Evolutionary conservation across 2,888 invertebrate genomes (phyloP).

Genomic region (Agrochola macilenta): DNA sequence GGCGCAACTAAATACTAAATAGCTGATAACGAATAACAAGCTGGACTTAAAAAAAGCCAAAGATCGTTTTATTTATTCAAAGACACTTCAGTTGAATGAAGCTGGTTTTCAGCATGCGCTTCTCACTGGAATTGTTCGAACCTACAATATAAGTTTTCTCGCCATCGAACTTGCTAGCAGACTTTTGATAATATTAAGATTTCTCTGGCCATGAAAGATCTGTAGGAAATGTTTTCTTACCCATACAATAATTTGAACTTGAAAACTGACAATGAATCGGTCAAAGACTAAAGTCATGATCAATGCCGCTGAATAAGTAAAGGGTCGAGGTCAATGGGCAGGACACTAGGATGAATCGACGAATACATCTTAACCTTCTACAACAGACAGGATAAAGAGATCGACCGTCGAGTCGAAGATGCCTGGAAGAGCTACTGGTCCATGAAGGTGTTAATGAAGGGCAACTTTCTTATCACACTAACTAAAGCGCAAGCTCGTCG

Average conservation of each 20-base stretch:
- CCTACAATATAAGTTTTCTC: neutral
- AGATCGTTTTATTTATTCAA: neutral
- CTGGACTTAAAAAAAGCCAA: too few species aligned
- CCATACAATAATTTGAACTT: neutral
- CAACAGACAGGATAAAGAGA: too few species aligned
- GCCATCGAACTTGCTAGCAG: too few species aligned
- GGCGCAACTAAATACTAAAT: neutral
- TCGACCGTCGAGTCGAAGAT: too few species aligned
- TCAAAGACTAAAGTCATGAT: too few species aligned
- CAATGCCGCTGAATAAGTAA: too few species aligned
- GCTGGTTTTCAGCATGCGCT: neutral
- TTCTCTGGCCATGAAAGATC: neutral
- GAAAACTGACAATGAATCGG: too few species aligned
- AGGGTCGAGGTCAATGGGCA: too few species aligned
- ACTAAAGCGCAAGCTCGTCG: neutral
- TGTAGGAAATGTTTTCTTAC: neutral
- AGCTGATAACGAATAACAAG: too few species aligned
- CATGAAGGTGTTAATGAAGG: neutral
- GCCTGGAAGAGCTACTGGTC: too few species aligned
- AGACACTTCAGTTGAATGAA: neutral
- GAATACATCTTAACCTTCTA: too few species aligned
- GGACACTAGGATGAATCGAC: too few species aligned
- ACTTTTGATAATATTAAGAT: neutral
- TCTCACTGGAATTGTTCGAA: neutral
- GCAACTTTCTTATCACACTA: neutral